Evolutionary conservation across 2,113 vertebrate genomes (phyloP).

Genomic region (Colistium nudipinnis): DNA sequence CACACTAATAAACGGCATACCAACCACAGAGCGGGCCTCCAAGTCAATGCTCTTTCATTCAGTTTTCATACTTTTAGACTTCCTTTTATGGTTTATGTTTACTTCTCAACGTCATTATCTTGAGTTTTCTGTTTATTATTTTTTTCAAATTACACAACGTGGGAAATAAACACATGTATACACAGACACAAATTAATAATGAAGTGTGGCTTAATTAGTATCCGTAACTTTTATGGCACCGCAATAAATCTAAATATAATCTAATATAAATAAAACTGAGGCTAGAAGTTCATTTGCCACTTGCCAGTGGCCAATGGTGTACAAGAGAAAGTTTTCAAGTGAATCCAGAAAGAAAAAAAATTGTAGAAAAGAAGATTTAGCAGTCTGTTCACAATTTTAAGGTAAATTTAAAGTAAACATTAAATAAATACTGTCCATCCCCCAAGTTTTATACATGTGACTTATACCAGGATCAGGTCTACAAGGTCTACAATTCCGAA

Average conservation of each 20-base stretch:
- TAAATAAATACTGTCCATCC: too few relatives aligned
- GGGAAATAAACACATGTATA: background rate
- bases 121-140: background rate
- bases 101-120: background rate
- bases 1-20: slow-evolving; percentile 47
- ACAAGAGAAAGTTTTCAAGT: background rate
- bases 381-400: background rate
- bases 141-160: background rate
- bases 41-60: too few relatives aligned
- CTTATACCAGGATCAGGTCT: too few relatives aligned
- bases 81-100: background rate
- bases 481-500: too few relatives aligned
- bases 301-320: background rate
- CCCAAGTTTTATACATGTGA: too few relatives aligned
- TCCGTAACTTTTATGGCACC: background rate
- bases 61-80: background rate
- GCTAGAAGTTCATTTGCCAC: too few relatives aligned
- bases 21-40: background rate
- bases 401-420: too few relatives aligned
- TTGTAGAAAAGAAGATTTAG: background rate
- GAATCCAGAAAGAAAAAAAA: background rate
- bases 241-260: too few relatives aligned
- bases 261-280: too few relatives aligned
- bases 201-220: background rate
- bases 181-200: background rate